Conservation (phyloP, 53 echinoderm and acorn worm species). For the Antedon mediterranea region DNA sequence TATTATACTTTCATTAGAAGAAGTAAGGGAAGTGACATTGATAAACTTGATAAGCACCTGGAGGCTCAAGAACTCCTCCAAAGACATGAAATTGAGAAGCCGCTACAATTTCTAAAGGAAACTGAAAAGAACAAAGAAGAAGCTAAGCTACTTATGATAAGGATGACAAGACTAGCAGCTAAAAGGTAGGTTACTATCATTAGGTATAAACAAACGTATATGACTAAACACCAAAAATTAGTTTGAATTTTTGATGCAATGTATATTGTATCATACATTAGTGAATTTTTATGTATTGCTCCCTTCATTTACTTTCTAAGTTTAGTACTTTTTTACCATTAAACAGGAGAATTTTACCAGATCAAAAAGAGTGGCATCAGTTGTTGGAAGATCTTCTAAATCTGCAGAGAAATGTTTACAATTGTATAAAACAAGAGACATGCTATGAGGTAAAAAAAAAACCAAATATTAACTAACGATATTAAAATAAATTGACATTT, state of each 20-base stretch:
- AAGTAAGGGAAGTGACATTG: slow-evolving; percentile 1
- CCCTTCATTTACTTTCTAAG: too few relatives aligned
- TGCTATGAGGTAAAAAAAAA: slow-evolving; percentile 61
- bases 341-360: slow-evolving; percentile 43
- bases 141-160: slow-evolving; percentile 52
- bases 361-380: slow-evolving; percentile 64
- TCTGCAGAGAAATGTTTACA: slow-evolving; percentile 67
- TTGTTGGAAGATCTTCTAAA: slow-evolving; percentile 64
- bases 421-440: slow-evolving; percentile 34
- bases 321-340: background rate
- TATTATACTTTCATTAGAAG: too few relatives aligned
- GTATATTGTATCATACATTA: too few relatives aligned
- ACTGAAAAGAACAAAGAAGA: slow-evolving; percentile 51
- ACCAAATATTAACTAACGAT: too few relatives aligned
- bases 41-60: slow-evolving; percentile 54
- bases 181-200: too few relatives aligned
- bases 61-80: slow-evolving; percentile 64
- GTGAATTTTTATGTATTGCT: too few relatives aligned
- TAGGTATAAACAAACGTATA: too few relatives aligned
- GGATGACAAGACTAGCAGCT: slow-evolving; percentile 65
- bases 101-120: slow-evolving; percentile 45
- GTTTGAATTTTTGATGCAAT: too few relatives aligned
- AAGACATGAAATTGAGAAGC: slow-evolving; percentile 37
- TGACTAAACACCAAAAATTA: too few relatives aligned
- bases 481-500: too few relatives aligned